Percentiles rank a stretch among this genome's conserved stretches.
These are phyloP conservation scores for Patella pellucida DNA, from an alignment of 2,888 invertebrate species.

Conservation along the genomic window DNA sequence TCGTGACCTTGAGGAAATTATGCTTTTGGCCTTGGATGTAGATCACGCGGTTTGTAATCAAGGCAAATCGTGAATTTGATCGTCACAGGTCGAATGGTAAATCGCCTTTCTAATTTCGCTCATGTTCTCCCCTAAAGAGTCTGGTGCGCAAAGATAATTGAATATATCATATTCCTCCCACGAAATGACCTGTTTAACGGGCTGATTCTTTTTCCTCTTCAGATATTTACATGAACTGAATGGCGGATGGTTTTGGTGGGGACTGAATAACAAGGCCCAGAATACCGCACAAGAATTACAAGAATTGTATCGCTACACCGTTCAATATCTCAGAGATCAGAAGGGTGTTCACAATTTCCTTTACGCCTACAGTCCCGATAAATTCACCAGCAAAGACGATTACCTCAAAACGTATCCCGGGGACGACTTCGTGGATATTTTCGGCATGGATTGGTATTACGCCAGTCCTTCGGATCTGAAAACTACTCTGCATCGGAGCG, in stretches of 20 bases:
- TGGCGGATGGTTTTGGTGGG: no score
- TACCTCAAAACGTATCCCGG: conserved; percentile 37
- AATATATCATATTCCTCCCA: no score
- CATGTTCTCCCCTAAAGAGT: no score
- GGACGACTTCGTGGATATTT: conserved; percentile 34
- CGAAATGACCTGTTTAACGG: no score
- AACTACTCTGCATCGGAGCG: conserved; percentile 13
- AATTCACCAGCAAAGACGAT: conserved; percentile 24
- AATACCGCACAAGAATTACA: conserved; percentile 34
- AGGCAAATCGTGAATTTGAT: no score
- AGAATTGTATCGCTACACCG: conserved; percentile 31
- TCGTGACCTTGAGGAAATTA: no score
- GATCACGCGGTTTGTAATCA: no score
- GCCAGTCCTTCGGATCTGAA: conserved; percentile 12
- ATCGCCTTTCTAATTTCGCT: no score
- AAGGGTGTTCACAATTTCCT: conserved; percentile 38
- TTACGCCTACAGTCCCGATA: conserved; percentile 37
- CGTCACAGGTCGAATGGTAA: no score
- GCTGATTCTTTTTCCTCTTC: conserved; percentile 24
- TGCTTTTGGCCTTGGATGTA: no score
- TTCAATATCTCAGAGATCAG: conserved; percentile 33
- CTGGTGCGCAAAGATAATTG: no score
- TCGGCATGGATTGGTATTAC: conserved; percentile 38
- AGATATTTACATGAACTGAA: conserved; percentile 39
- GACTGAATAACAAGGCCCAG: conserved; percentile 13